Base-by-base conservation (phyloP, 2,797 vertebrate species). In the Sebastes miniatus region DNA sequence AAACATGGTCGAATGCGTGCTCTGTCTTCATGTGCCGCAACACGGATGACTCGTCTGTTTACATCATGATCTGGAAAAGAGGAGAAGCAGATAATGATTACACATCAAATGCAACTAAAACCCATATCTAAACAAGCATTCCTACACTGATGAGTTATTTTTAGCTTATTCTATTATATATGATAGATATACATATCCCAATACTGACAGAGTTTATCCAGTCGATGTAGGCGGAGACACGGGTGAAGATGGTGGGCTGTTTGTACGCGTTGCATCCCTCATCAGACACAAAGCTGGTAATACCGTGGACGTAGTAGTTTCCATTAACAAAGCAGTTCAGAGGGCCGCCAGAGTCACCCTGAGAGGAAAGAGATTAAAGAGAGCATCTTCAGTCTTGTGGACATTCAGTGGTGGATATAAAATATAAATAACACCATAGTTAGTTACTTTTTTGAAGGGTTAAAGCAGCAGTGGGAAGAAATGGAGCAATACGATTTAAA, bases 281-380 rank as follows among this genome's bases (percentile, higher is more conserved):
- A 3, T 79, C 20, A 56, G 96, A 97, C 59, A 96, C 96, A 39
- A 98, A 98, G 91, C 97, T 98, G 91, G 96, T 90, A 82, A 97
- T 90, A 1, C 97, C 96, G 0, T 96, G 95, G 71, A 97, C 95
- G 9, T 92, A 65, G 76, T 96, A 97, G 69, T 57, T 68, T 11
- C 95, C 95, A 0, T 88, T 83, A 57, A 96, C 93, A 11, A 79
- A 8, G 73, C 97, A 97, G 92, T 96, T 89, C 65, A 98, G 95
- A 29, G 97, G 97, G 1, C 97, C 96, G 0, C 97, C 97, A 9
- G 97, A 97, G 82, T 97, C 97, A 4, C 97, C 97, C 97, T 97
- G 78, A 52, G 0, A 16, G 52, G 52, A 43, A 66, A 3, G 0
- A 71, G 11, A 57, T 24, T 11, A 66, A 54, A 73, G 14, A 75